Evolutionary conservation across 2,113 vertebrate genomes (phyloP), one percentile per base, ranked within the genome.

Genomic region (Shinisaurus crocodilurus): DNA sequence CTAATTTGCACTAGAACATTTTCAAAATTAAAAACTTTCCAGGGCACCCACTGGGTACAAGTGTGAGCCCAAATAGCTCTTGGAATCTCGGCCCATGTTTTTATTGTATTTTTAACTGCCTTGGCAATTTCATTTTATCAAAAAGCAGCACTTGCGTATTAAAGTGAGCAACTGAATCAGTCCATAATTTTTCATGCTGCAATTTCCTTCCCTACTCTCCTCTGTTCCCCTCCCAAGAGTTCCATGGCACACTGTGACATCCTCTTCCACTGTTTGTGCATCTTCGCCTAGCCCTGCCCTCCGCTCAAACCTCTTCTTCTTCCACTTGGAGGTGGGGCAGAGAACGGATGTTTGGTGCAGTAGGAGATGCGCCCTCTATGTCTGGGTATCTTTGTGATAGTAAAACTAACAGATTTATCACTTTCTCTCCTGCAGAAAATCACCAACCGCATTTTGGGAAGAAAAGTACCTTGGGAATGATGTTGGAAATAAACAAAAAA

Each of bases 401-500:
- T n/a, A 0, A 25, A 2, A 0, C 25, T 89, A 3, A n/a, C 1
- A 45, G 6, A 15, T 86, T n/a, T 93, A 18, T 93, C 16, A 63
- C 94, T 94, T 85, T 92, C 75, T 90, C 3, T 85, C 63, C 34
- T 67, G 16, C 97, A 98, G 97, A 97, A 96, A 93, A 96, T 98
- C 95, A 96, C 97, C 95, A 98, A 94, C 92, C 97, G 18, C 54
- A 89, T 98, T 82, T 89, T 98, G 70, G 97, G 97, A 54, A 98
- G 96, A 93, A 98, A 97, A 93, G 96, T 97, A 9, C 95, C 97
- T 57, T 97, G 97, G 97, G 94, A 96, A 87, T 98, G 94, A 97
- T 5, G 1, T 3, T 12, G 60, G 29, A 77, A 50, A 20, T 60
- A 32, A 15, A 54, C 34, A 54, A 69, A 10, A 40, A 43, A 85